A percentile compares a stretch with the other conserved stretches of the same genome.
phyloP scores from a whole-genome alignment of 2,888 invertebrate genomes.

The Dromius quadrimaculatus region DNA sequence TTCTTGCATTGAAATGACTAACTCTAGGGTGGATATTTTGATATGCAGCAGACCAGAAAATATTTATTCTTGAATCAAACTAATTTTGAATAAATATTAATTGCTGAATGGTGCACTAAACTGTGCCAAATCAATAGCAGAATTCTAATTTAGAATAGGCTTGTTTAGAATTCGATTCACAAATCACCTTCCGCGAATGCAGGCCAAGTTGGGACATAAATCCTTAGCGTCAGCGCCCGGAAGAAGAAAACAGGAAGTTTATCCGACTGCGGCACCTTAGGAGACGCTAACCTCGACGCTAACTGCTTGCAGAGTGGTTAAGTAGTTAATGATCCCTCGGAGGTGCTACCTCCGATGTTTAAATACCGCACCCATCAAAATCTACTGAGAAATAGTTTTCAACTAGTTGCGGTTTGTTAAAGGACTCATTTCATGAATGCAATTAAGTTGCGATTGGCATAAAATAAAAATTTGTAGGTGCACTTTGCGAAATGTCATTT shows the following conservation, averaged over 20 bases:
- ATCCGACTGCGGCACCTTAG: conserved; percentile 27
- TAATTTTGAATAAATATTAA: conserved; percentile 5
- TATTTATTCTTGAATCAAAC: background rate
- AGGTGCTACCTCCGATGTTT: conserved; percentile 1
- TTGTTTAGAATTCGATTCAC: too few species aligned
- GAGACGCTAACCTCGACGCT: conserved; percentile 39
- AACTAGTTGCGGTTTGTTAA: conserved; percentile 37
- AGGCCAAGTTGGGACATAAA: conserved; percentile 42
- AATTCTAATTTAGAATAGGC: background rate
- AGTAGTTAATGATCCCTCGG: conserved; percentile 49
- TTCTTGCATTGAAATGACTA: too few species aligned
- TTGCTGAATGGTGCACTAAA: background rate
- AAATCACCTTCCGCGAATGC: background rate
- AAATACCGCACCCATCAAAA: conserved; percentile 6
- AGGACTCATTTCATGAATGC: too few species aligned
- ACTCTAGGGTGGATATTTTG: too few species aligned
- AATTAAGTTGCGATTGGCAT: too few species aligned
- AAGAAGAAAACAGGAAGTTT: conserved; percentile 53
- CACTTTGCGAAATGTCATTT: conserved; percentile 9
- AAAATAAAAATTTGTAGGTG: too few species aligned
- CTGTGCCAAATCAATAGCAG: background rate
- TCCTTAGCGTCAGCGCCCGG: conserved; percentile 23
- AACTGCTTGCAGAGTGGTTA: conserved; percentile 51
- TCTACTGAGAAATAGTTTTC: conserved; percentile 30
- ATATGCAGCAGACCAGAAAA: too few species aligned